Evolutionary conservation across 1,140 invertebrate genomes (phyloP).

Genomic region (Listronotus bonariensis): DNA sequence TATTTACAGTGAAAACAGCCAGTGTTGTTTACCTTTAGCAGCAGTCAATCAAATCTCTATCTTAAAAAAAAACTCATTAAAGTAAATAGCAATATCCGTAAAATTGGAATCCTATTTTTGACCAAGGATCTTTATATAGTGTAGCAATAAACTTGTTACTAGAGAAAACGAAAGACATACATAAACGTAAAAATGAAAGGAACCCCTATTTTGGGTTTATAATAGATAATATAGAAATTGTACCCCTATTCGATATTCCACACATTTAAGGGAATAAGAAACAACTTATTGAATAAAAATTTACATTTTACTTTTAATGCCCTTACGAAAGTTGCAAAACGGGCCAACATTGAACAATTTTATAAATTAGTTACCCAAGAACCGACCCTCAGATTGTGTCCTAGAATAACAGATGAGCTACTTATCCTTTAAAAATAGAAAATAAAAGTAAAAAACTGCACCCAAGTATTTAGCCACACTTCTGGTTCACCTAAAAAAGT

Average conservation of each 20-base stretch:
- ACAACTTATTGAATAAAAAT: conserved; percentile 39
- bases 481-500: conserved; percentile 12
- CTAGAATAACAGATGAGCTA: conserved; percentile 29
- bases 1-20: conserved; percentile 5
- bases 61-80: neutral
- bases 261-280: conserved; percentile 41
- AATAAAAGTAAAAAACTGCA: neutral
- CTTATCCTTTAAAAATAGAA: neutral
- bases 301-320: conserved; percentile 19
- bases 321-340: conserved; percentile 22
- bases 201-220: conserved; percentile 36
- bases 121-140: conserved; percentile 45
- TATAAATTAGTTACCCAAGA: no score
- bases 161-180: conserved; percentile 8
- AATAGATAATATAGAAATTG: conserved; percentile 42
- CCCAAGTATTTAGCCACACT: conserved; percentile 14
- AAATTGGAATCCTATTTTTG: conserved; percentile 42
- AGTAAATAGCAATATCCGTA: neutral
- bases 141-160: conserved; percentile 44
- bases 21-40: neutral
- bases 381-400: conserved; percentile 5
- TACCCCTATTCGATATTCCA: conserved; percentile 49
- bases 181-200: conserved; percentile 28
- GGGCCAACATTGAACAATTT: conserved; percentile 15
- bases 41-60: neutral